These are phyloP conservation scores for Petromus typicus DNA, from an alignment of 2,113 vertebrate species.

Conservation along the genomic window DNA sequence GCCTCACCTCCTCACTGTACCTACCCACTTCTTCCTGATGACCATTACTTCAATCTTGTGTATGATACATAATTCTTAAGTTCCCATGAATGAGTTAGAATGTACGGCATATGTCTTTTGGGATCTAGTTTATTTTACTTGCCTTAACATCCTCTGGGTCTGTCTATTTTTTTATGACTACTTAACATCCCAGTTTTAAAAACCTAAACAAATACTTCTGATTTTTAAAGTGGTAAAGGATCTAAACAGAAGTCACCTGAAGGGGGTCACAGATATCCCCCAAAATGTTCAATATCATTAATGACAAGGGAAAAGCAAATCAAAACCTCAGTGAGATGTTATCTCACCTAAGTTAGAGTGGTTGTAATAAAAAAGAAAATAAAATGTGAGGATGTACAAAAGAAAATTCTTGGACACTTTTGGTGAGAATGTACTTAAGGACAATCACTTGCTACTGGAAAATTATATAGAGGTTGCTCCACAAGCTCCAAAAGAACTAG, in stretches of 20 bases:
- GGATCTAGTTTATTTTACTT: background rate
- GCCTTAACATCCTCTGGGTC: background rate
- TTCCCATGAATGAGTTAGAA: background rate
- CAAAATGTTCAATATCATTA: background rate
- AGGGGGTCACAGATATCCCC: fast-evolving
- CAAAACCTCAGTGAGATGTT: background rate
- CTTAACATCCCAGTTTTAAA: background rate
- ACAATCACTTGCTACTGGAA: background rate
- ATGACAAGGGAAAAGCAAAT: background rate
- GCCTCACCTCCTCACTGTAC: fast-evolving
- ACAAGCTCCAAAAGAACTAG: background rate
- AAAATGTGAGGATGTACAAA: background rate
- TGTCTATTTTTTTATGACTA: background rate
- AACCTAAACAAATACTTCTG: too few relatives aligned
- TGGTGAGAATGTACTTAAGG: background rate
- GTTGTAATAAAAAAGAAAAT: background rate
- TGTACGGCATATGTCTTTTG: background rate
- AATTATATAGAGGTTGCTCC: background rate
- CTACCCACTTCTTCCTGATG: background rate
- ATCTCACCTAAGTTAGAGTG: background rate
- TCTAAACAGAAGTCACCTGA: background rate
- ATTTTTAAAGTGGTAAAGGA: background rate
- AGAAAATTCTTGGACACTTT: background rate
- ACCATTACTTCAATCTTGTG: background rate
- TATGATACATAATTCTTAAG: background rate